Conservation (phyloP, 1,140 invertebrate species). For the Triops cancriformis region DNA sequence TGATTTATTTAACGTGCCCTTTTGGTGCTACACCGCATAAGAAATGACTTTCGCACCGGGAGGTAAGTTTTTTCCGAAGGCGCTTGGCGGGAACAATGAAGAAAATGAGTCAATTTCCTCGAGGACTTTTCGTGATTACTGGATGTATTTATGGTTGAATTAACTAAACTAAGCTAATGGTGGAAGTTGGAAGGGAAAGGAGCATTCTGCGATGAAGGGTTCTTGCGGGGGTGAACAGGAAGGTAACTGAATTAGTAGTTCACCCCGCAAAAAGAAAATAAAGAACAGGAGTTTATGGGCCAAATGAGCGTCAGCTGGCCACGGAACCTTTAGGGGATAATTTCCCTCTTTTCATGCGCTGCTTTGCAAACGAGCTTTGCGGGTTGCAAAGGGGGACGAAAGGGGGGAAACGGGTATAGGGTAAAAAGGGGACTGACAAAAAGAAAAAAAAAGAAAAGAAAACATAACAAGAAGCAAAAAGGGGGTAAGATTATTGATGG, state of each 20-base stretch:
- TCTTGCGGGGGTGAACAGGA: neutral
- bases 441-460: neutral
- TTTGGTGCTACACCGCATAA: neutral
- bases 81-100: neutral
- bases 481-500: constrained; percentile 13
- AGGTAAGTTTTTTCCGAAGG: neutral
- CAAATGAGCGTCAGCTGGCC: constrained; percentile 12
- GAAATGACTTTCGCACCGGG: constrained; percentile 4
- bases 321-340: neutral
- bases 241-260: constrained; percentile 4
- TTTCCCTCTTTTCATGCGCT: neutral
- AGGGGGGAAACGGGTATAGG: too few species aligned
- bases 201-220: neutral
- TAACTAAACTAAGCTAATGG: neutral
- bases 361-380: neutral
- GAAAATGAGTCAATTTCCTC: constrained; percentile 7
- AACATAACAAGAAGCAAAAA: constrained; percentile 5
- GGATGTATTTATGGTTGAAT: neutral
- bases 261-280: neutral
- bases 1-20: neutral
- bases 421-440: neutral
- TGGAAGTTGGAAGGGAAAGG: neutral
- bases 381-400: neutral
- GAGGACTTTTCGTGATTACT: neutral
- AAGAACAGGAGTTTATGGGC: neutral